These are phyloP conservation scores for Spisula subtruncata DNA, from an alignment of 2,888 invertebrate genomes.

Conservation along the genomic window DNA sequence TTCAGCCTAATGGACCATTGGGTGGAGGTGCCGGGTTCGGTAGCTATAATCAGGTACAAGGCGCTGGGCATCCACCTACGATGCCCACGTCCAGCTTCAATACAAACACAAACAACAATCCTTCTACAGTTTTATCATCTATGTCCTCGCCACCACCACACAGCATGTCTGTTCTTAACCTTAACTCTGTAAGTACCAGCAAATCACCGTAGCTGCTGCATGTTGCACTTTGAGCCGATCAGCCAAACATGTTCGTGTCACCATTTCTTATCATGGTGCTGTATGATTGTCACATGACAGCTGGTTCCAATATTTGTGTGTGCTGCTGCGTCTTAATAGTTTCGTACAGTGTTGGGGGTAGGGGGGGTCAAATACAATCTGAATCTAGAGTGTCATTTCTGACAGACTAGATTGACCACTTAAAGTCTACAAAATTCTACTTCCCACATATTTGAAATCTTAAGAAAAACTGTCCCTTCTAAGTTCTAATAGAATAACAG, in stretches of 20 bases:
- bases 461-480: too few relatives aligned
- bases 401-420: too few relatives aligned
- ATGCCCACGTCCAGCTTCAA: constrained; percentile 73
- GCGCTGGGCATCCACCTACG: constrained; percentile 72
- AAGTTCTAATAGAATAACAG: too few relatives aligned
- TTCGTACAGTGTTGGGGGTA: not conserved
- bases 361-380: too few relatives aligned
- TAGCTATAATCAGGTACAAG: constrained; percentile 71
- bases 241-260: not conserved
- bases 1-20: constrained; percentile 77
- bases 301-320: constrained; percentile 7
- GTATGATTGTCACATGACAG: not conserved
- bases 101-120: constrained; percentile 68
- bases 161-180: constrained; percentile 71
- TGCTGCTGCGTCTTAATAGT: constrained; percentile 8
- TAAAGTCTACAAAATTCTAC: too few relatives aligned
- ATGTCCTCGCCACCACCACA: constrained; percentile 77
- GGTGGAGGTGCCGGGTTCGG: constrained; percentile 75
- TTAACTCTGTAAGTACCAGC: constrained; percentile 76
- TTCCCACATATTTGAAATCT: too few relatives aligned
- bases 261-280: not conserved
- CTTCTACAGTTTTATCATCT: constrained; percentile 68
- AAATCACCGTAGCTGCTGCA: constrained; percentile 19
- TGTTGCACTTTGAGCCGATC: constrained; percentile 7
- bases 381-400: too few relatives aligned